A percentile compares a stretch with the other conserved stretches of the same genome.
phyloP scores from a whole-genome alignment of 2,888 invertebrate species.

The Linnaemya tessellans region DNA sequence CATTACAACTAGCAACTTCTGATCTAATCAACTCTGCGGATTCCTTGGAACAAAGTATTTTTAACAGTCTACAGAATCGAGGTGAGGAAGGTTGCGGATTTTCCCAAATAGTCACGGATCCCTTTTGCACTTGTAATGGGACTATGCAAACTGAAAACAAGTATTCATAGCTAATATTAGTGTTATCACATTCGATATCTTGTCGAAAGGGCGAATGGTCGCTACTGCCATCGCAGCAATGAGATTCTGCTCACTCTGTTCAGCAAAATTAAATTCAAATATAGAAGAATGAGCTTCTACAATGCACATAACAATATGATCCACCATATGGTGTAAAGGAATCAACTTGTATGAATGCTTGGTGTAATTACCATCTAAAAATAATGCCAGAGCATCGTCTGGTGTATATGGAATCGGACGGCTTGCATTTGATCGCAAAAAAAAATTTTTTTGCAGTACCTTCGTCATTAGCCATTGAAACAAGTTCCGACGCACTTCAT shows the following conservation, averaged over 20 bases:
- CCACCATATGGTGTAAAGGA: slow-evolving; percentile 21
- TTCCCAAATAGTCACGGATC: not conserved
- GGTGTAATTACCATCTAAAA: not conserved
- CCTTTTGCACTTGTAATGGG: not conserved
- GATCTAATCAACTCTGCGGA: slow-evolving; percentile 3
- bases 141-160: not conserved
- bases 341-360: not conserved
- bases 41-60: slow-evolving; percentile 5
- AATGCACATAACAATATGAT: slow-evolving; percentile 31
- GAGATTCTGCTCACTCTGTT: slow-evolving; percentile 7
- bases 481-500: not conserved
- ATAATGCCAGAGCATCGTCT: too few species aligned
- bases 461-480: slow-evolving; percentile 30
- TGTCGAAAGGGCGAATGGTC: not conserved
- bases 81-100: not conserved
- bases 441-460: slow-evolving; percentile 24
- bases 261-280: slow-evolving; percentile 11
- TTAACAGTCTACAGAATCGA: not conserved
- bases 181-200: slow-evolving; percentile 1
- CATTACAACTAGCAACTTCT: slow-evolving; percentile 52
- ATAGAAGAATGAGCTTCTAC: slow-evolving; percentile 40
- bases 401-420: not conserved
- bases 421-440: slow-evolving; percentile 9
- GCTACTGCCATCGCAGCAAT: not conserved
- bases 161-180: not conserved